These are phyloP conservation scores for Drosophila punjabiensis DNA, from an alignment of 1,140 invertebrate species.

Conservation along the genomic window DNA sequence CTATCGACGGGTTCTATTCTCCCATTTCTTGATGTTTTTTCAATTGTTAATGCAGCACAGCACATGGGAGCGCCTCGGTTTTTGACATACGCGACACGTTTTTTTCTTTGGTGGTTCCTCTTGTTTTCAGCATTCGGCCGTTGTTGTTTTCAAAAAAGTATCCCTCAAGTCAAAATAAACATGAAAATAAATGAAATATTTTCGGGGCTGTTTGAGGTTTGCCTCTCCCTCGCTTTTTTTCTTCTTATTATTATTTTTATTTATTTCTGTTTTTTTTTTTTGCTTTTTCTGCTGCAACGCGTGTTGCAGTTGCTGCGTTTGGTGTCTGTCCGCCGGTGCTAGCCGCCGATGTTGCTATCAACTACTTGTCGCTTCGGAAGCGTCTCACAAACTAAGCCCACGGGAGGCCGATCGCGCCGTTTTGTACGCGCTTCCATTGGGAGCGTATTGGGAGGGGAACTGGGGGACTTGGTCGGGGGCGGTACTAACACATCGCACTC, in stretches of 20 bases:
- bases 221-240: conserved; percentile 37
- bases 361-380: conserved; percentile 77
- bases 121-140: conserved; percentile 15
- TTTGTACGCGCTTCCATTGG: conserved; percentile 57
- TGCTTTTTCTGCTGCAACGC: conserved; percentile 19
- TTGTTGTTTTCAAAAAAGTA: conserved; percentile 33
- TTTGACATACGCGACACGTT: conserved; percentile 59
- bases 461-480: neutral
- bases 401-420: conserved; percentile 75
- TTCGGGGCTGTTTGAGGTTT: conserved; percentile 8
- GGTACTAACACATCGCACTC: conserved; percentile 47
- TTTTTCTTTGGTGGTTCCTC: conserved; percentile 26
- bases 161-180: conserved; percentile 52
- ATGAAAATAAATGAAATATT: conserved; percentile 53
- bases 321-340: conserved; percentile 21
- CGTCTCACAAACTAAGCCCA: conserved; percentile 83
- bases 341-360: conserved; percentile 57
- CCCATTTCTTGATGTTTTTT: conserved; percentile 44
- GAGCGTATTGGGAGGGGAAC: conserved; percentile 2
- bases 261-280: conserved; percentile 4
- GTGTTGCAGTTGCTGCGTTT: conserved; percentile 41
- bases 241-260: conserved; percentile 1
- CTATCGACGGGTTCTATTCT: conserved; percentile 41
- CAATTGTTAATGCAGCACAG: conserved; percentile 35
- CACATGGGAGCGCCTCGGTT: conserved; percentile 35